These are phyloP conservation scores for Todiramphus chloris DNA, from an alignment of 2,113 vertebrate genomes.

Conservation along the genomic window DNA sequence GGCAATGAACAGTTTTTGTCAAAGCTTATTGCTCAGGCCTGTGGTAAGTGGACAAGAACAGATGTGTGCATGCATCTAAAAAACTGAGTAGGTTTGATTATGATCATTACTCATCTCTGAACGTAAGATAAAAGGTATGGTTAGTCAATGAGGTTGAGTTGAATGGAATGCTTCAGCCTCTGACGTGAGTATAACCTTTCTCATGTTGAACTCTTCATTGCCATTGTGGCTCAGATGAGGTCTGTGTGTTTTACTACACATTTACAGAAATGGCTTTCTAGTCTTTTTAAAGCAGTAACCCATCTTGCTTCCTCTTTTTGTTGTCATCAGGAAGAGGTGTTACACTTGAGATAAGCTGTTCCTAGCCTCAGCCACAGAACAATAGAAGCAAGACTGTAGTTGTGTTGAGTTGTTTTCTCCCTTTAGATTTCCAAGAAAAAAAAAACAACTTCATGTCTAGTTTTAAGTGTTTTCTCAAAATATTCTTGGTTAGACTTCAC, in stretches of 20 bases:
- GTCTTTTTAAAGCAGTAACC: background rate
- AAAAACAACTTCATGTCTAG: background rate
- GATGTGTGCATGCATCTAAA: background rate
- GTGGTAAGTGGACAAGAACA: constrained; percentile 80
- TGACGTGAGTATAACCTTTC: background rate
- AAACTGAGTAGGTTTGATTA: background rate
- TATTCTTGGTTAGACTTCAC: background rate
- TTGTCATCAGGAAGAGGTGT: background rate
- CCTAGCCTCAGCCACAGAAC: background rate
- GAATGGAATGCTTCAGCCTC: background rate
- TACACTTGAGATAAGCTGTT: background rate
- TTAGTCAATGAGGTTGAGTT: background rate
- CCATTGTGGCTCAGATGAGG: background rate
- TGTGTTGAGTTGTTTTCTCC: background rate
- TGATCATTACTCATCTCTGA: background rate
- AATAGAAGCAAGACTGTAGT: background rate
- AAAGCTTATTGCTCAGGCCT: constrained; percentile 92
- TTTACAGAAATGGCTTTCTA: background rate
- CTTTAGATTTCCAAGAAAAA: background rate
- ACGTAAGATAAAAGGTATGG: background rate
- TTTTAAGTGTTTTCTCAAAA: background rate
- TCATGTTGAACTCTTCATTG: background rate
- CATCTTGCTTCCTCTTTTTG: background rate
- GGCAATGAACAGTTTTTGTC: constrained; percentile 90
- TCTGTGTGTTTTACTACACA: background rate